Evolutionary conservation across 2,113 vertebrate genomes (phyloP).

Genomic region (Caracal caracal): DNA sequence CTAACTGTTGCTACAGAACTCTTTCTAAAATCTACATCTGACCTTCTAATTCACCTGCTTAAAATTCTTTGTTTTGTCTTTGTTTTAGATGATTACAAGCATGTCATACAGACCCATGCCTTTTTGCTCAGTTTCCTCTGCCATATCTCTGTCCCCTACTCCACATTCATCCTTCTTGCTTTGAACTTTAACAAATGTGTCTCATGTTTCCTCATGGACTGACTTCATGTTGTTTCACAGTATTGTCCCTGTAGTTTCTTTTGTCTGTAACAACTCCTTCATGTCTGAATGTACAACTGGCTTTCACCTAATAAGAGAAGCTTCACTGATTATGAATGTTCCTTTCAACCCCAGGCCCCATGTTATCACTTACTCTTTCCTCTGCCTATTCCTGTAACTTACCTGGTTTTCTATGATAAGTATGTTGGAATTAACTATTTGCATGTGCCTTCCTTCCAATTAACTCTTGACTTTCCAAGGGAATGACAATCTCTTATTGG

Average conservation of each 20-base stretch:
- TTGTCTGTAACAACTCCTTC: not conserved
- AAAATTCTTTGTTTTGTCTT: not conserved
- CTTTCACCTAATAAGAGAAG: not conserved
- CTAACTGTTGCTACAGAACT: not conserved
- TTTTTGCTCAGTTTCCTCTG: not conserved
- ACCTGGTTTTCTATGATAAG: not conserved
- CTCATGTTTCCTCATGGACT: not conserved
- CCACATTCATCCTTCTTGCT: not conserved
- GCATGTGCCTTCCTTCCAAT: not conserved
- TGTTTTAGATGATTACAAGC: not conserved
- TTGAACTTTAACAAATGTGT: not conserved
- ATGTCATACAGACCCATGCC: not conserved
- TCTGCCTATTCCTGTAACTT: not conserved
- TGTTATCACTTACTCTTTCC: not conserved
- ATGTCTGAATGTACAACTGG: not conserved
- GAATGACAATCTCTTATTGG: not conserved
- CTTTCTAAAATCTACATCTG: not conserved
- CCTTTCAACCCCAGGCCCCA: not conserved
- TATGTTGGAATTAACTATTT: not conserved
- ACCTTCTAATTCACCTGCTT: not conserved
- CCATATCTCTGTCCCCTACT: rapidly evolving
- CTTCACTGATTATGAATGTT: not conserved
- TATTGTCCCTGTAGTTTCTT: not conserved
- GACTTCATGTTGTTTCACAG: not conserved
- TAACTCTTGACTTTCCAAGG: not conserved